A percentile compares a stretch with the other conserved stretches of the same genome.
These are phyloP conservation scores for Scaptomyza cyrtandrae DNA, from an alignment of 2,888 invertebrate species.

Conservation along the genomic window DNA sequence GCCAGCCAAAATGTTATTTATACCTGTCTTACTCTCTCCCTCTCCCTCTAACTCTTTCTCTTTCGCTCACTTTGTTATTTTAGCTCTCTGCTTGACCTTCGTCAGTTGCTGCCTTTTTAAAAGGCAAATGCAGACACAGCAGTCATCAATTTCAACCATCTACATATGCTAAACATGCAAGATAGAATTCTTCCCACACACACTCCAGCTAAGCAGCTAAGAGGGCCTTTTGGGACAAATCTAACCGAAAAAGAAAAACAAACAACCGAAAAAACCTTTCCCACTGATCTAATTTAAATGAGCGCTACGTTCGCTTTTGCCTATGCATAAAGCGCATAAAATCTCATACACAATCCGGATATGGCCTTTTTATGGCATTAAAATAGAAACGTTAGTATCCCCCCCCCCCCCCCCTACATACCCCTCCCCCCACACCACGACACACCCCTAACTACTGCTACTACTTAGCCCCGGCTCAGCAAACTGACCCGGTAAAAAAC, in stretches of 20 bases:
- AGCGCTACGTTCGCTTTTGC: slow-evolving; percentile 28
- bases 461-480: slow-evolving; percentile 13
- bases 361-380: slow-evolving; percentile 65
- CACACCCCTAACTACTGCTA: neutral
- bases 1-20: slow-evolving; percentile 10
- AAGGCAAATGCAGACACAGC: slow-evolving; percentile 13
- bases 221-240: neutral
- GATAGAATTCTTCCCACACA: slow-evolving; percentile 20
- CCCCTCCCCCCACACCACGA: too few species aligned
- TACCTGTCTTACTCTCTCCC: slow-evolving; percentile 4
- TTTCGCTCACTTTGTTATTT: neutral
- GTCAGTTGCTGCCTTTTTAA: slow-evolving; percentile 8
- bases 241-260: slow-evolving; percentile 18
- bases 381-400: slow-evolving; percentile 28
- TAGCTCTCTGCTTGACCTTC: slow-evolving; percentile 23
- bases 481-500: slow-evolving; percentile 45
- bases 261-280: slow-evolving; percentile 19
- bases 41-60: neutral
- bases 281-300: slow-evolving; percentile 72
- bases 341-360: slow-evolving; percentile 66
- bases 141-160: slow-evolving; percentile 40
- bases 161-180: slow-evolving; percentile 10
- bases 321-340: slow-evolving; percentile 60
- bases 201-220: slow-evolving; percentile 1
- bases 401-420: too few species aligned